Base-by-base conservation (phyloP, 2,888 invertebrate species). In the Mystacides longicornis region DNA sequence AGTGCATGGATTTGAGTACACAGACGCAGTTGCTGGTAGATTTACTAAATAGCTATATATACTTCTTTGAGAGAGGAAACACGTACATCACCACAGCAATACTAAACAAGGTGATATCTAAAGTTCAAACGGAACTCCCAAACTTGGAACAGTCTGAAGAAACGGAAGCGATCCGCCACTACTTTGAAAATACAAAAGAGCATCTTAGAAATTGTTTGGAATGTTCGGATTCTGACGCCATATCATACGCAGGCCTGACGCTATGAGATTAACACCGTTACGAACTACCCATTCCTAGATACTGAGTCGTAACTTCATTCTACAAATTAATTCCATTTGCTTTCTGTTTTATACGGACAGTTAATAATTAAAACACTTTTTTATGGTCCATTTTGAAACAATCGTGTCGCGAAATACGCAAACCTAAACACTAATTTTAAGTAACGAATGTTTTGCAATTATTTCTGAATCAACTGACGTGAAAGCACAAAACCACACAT, bases 21-120 rank as follows among this genome's bases (percentile, higher is more conserved):
- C 97, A 98, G 76, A 93, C 95, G 20, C 97, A 98, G 69, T 79
- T 99, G 42, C 89, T 94, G 68, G 93, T 95, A 3, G 98, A 98
- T 69, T 81, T 99, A 60, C 77, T 99, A 52, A 95, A 96, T 68
- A 85, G 94, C 62, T 95, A 97, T 72, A 84, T 96, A 51, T 89
- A 93, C 70, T 93, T 96, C 71, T 86, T 89, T 65, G 94, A 96
- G 68, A 86, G 93, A 62, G 92, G 92, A 55, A 91, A 92, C 70
- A 78, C 72, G 0, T 69, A 75, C 2, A 75, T 81, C 59, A 81
- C 81, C 5, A 72, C 77, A 2, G 69, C 71, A 19, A 76, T 81
- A 61, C 73, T 82, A 1, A 79, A 81, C 59, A 80, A 81, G 59
- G 82, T 98, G 48, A 90, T 97, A 60, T 85, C 85, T 33, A 95